Percentiles rank a stretch among this genome's conserved stretches.
Evolutionary conservation across 2,888 invertebrate genomes (phyloP).

Genomic region (Chirona hameri): DNA sequence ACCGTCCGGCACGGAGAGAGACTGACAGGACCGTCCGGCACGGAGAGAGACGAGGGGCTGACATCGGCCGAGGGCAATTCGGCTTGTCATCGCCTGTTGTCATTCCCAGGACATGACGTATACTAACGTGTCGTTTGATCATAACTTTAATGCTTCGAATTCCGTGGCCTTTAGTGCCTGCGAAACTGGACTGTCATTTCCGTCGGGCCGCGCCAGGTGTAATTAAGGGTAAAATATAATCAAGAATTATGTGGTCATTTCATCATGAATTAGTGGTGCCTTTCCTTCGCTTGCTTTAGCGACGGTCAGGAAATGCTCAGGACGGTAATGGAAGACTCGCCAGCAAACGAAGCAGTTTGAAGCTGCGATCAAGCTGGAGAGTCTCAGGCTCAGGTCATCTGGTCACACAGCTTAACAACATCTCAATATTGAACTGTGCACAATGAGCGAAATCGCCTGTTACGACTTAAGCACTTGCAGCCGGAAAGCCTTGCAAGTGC

Average conservation of each 20-base stretch:
- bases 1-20: no score
- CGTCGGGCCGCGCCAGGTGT: neutral
- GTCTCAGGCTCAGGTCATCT: no score
- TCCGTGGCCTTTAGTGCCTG: neutral
- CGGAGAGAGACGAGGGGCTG: no score
- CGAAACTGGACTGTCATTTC: conserved; percentile 2
- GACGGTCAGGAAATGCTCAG: neutral
- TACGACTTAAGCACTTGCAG: no score
- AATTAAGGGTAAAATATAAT: neutral
- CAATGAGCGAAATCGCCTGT: no score
- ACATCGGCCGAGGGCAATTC: no score
- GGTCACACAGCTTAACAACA: no score
- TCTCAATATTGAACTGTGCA: no score
- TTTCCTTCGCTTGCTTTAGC: neutral
- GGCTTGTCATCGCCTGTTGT: no score
- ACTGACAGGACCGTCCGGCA: no score
- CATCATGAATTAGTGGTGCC: neutral
- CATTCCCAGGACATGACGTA: neutral
- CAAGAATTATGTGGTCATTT: neutral
- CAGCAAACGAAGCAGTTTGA: neutral
- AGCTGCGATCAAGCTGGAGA: no score
- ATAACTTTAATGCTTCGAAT: neutral
- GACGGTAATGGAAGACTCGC: neutral
- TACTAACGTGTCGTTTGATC: neutral
- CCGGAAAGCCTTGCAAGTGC: no score